A percentile compares a stretch with the other conserved stretches of the same genome.
These are phyloP conservation scores for Ooceraea biroi DNA, from an alignment of 1,140 invertebrate species.

Conservation along the genomic window DNA sequence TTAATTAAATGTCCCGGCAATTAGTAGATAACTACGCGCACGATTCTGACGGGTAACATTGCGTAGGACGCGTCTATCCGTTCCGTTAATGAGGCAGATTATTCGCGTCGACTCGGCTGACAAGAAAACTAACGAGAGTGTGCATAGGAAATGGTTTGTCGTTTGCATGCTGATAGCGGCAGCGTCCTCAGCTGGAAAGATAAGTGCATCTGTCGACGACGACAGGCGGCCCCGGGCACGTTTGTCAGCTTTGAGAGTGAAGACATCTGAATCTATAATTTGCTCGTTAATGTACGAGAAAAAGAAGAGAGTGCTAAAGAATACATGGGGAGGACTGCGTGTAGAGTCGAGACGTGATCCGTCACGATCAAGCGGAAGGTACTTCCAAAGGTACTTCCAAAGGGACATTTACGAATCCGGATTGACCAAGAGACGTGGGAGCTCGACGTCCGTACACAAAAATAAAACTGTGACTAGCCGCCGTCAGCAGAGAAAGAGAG, in stretches of 20 bases:
- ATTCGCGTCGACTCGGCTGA: slow-evolving; percentile 67
- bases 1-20: slow-evolving; percentile 54
- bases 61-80: slow-evolving; percentile 73
- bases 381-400: background rate
- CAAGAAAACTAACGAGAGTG: slow-evolving; percentile 73
- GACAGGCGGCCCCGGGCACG: slow-evolving; percentile 59
- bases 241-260: slow-evolving; percentile 62
- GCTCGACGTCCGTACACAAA: slow-evolving; percentile 32
- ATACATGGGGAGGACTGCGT: background rate
- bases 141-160: slow-evolving; percentile 81
- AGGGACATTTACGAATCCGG: slow-evolving; percentile 1
- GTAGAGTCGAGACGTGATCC: background rate
- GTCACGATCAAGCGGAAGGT: no score
- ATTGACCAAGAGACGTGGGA: slow-evolving; percentile 36
- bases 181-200: slow-evolving; percentile 68
- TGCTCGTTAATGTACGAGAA: slow-evolving; percentile 18
- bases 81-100: slow-evolving; percentile 79
- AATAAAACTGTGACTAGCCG: slow-evolving; percentile 31
- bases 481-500: slow-evolving; percentile 5
- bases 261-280: slow-evolving; percentile 40
- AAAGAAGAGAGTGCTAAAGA: background rate
- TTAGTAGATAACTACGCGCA: slow-evolving; percentile 50
- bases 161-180: slow-evolving; percentile 72
- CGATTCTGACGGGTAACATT: slow-evolving; percentile 38
- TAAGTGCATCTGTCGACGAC: slow-evolving; percentile 76